Evolutionary conservation across 2,797 vertebrate species (phyloP).

Genomic region (Meriones psammophilus): DNA sequence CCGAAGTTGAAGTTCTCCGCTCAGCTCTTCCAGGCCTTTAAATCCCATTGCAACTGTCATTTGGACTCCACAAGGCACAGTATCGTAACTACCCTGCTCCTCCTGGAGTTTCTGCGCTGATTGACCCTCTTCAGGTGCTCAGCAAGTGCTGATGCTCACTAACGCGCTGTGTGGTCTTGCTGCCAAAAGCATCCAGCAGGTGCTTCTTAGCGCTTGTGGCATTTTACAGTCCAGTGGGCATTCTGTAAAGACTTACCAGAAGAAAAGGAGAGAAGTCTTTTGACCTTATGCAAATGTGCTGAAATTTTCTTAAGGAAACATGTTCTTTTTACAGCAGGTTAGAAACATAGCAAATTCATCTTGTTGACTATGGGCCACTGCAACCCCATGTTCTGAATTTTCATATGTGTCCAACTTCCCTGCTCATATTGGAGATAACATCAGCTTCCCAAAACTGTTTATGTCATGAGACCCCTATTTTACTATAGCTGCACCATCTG

Average conservation of each 20-base stretch:
- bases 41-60: conserved; percentile 29
- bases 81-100: neutral
- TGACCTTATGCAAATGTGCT: neutral
- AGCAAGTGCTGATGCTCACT: neutral
- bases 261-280: neutral
- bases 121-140: neutral
- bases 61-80: neutral
- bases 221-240: neutral
- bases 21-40: conserved; percentile 12
- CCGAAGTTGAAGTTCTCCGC: conserved; percentile 56
- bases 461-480: neutral
- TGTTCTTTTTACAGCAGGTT: conserved; percentile 17
- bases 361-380: neutral
- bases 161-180: neutral
- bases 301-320: conserved; percentile 31
- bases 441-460: neutral
- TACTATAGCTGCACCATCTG: neutral
- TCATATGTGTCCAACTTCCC: neutral
- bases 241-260: conserved; percentile 28
- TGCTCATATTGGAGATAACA: neutral
- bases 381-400: neutral
- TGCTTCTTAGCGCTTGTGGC: conserved; percentile 4
- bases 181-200: neutral
- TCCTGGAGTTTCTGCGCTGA: neutral
- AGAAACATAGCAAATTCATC: neutral